Percentiles rank a stretch among this genome's conserved stretches.
Evolutionary conservation across 2,113 vertebrate genomes (phyloP).

Genomic region (Felis chaus): DNA sequence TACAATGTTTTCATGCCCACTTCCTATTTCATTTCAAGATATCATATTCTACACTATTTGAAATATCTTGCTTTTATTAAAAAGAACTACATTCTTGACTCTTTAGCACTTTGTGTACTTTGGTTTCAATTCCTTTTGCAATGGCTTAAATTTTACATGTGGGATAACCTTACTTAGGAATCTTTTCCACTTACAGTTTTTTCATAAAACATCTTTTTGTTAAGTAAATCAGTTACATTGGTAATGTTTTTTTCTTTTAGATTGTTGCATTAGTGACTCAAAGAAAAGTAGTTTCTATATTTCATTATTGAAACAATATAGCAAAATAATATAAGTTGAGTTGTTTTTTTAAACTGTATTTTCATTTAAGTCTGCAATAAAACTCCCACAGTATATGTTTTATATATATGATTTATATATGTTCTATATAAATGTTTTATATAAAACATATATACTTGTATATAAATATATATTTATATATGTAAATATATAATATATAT

Average conservation of each 20-base stretch:
- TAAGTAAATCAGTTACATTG: slow-evolving; percentile 45
- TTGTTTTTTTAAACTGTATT: slow-evolving; percentile 4
- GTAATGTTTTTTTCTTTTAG: neutral
- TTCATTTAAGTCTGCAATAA: slow-evolving; percentile 16
- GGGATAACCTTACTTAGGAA: neutral
- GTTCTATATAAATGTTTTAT: too few relatives aligned
- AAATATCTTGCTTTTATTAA: neutral
- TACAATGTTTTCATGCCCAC: neutral
- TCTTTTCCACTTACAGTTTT: neutral
- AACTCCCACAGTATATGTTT: neutral
- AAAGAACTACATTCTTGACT: neutral
- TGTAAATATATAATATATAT: too few relatives aligned
- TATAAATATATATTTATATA: too few relatives aligned
- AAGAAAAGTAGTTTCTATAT: slow-evolving; percentile 5
- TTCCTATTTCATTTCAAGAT: neutral
- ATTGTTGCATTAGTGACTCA: slow-evolving; percentile 2
- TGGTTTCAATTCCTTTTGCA: slow-evolving; percentile 20
- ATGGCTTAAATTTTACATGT: neutral
- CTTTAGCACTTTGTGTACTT: neutral
- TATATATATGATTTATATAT: too few relatives aligned
- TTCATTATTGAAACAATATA: slow-evolving; percentile 33
- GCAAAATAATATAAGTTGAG: slow-evolving; percentile 21
- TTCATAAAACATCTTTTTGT: slow-evolving; percentile 15
- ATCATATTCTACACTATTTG: slow-evolving; percentile 21
- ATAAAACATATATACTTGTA: too few relatives aligned